phyloP scores from a whole-genome alignment of 2,888 invertebrate genomes.

The Tortrix viridana region DNA sequence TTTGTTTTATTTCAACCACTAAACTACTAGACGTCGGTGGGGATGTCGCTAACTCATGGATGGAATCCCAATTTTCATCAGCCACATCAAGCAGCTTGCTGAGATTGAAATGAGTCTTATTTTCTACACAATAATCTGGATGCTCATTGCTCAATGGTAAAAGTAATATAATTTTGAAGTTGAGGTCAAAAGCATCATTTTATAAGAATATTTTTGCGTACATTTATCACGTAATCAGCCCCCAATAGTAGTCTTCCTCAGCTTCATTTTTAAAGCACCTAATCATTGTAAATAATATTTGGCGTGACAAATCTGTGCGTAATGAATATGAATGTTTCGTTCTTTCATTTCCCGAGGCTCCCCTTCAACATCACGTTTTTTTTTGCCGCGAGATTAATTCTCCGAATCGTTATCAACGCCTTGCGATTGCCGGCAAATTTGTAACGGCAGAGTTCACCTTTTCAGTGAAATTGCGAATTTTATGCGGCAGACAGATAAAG shows the following conservation, averaged over 20 bases:
- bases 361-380: conserved; percentile 61
- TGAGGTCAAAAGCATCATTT: no score
- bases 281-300: conserved; percentile 25
- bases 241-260: not conserved
- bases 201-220: not conserved
- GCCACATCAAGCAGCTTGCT: no score
- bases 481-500: conserved; percentile 77
- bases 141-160: no score
- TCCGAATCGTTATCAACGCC: conserved; percentile 79
- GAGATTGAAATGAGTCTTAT: no score
- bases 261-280: not conserved
- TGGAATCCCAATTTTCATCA: no score
- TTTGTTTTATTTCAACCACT: no score
- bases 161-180: no score
- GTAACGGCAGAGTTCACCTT: conserved; percentile 82
- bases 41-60: no score
- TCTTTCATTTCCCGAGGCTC: conserved; percentile 37
- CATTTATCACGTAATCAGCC: not conserved
- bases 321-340: conserved; percentile 37
- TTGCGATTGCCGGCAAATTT: conserved; percentile 81
- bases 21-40: no score
- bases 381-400: conserved; percentile 76
- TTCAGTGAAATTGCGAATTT: conserved; percentile 81
- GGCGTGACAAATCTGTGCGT: conserved; percentile 20
- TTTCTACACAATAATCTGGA: no score